phyloP scores from a whole-genome alignment of 2,888 invertebrate genomes.

The Conops quadrifasciatus region DNA sequence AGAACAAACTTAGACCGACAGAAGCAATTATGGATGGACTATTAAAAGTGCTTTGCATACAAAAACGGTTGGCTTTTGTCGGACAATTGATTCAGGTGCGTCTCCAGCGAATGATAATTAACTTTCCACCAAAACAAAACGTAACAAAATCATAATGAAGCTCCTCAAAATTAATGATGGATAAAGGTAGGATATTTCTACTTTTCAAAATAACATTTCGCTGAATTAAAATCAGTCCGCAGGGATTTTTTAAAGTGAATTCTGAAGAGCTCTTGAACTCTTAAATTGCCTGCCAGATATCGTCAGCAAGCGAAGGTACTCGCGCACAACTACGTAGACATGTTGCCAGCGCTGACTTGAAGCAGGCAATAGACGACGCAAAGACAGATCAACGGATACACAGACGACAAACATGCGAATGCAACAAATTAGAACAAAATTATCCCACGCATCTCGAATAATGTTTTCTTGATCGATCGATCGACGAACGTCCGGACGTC shows the following conservation, averaged over 20 bases:
- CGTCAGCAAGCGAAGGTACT: constrained; percentile 32
- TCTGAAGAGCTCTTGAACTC: constrained; percentile 16
- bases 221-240: neutral
- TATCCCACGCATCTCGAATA: constrained; percentile 62
- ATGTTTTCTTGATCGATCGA: constrained; percentile 58
- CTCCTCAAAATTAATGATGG: no score
- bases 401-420: constrained; percentile 38
- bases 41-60: constrained; percentile 35
- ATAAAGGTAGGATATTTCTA: no score
- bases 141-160: neutral
- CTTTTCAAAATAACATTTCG: no score
- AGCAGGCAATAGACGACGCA: neutral
- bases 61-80: constrained; percentile 12
- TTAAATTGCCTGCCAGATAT: constrained; percentile 21
- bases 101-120: neutral
- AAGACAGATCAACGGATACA: neutral
- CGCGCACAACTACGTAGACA: neutral
- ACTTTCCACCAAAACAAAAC: neutral
- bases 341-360: neutral
- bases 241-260: neutral
- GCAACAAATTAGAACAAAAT: constrained; percentile 63
- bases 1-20: constrained; percentile 12
- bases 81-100: neutral
- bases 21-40: constrained; percentile 34
- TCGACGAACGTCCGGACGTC: neutral